Evolutionary conservation across 2,113 vertebrate species (phyloP), one percentile per base, ranked within the genome.

Genomic region (Trematocara variabile): DNA sequence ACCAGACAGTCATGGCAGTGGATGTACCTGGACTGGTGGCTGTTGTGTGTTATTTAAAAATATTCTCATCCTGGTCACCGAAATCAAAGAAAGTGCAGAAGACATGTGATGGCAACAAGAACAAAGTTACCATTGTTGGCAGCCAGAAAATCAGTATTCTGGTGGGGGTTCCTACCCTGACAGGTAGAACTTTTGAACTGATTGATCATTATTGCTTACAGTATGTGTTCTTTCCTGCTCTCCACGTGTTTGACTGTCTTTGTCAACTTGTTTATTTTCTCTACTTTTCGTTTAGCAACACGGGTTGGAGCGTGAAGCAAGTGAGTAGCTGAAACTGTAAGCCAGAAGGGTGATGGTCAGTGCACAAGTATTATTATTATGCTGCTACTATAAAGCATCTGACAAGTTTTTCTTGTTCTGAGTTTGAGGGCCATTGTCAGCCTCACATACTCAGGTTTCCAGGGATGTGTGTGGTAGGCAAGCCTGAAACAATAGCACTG

Each of bases 51-150:
- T 93, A 18, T 97, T 97, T 87, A 96, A 96, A 34, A 60, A 60
- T 48, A 33, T 18, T 0, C 6, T 95, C 55, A 96, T 95, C 86
- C 90, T 95, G 84, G 92, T 86, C n/a, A 95, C 86, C 20, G 94
- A 96, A 65, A 92, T 97, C 18, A 79, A 97, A 93, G 83, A 95
- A 93, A 79, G 89, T 95, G 4, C 94, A 97, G 85, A 94, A 93
- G 75, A 93, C 89, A 70, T 93, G 91, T n/a, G 12, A 34, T 3
- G 90, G 90, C 54, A 94, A 86, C 22, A 81, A 92, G 73, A 95
- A 89, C 18, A 97, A 97, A 86, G 91, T 97, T 48, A 88, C 96
- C 58, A 92, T 93, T 5, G 58, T 94, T 9, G 97, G 96, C 56
- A 95, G 95, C 1, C 85, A 89, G 39, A 92, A 93, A 73, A 89